phyloP scores from a whole-genome alignment of 2,797 vertebrate genomes.

The Todus mexicanus region DNA sequence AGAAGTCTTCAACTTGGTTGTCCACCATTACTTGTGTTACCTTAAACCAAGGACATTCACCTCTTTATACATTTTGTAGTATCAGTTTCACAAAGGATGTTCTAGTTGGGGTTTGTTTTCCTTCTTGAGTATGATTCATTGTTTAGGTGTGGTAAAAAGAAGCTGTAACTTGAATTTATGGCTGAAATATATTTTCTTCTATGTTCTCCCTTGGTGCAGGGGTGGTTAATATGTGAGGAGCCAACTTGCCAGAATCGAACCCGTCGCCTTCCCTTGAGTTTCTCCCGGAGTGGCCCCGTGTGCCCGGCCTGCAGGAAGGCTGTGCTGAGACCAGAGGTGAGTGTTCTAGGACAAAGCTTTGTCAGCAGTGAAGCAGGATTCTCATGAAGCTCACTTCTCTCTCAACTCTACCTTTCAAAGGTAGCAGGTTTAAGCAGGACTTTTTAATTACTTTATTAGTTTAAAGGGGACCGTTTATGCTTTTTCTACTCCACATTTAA shows the following conservation, averaged over 20 bases:
- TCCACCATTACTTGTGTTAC: not conserved
- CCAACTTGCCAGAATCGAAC: slow-evolving; percentile 88
- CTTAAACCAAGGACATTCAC: not conserved
- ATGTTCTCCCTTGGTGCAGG: slow-evolving; percentile 67
- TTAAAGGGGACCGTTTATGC: not conserved
- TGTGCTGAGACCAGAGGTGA: slow-evolving; percentile 88
- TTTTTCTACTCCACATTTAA: not conserved
- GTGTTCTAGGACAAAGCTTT: not conserved
- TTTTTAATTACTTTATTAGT: not conserved
- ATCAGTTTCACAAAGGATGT: not conserved
- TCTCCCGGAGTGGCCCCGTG: slow-evolving; percentile 89
- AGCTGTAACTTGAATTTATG: not conserved
- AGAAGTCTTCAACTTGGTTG: not conserved
- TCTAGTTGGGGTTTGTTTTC: not conserved
- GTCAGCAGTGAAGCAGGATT: not conserved
- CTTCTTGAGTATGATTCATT: not conserved
- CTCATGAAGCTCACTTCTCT: not conserved
- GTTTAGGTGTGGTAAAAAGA: not conserved
- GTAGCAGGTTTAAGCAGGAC: not conserved
- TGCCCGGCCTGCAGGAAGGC: slow-evolving; percentile 89
- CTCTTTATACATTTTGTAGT: not conserved
- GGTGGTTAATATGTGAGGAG: slow-evolving; percentile 94
- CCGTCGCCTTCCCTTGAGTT: slow-evolving; percentile 85
- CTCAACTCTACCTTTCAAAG: not conserved
- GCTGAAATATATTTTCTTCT: not conserved